phyloP scores from a whole-genome alignment of 1,140 invertebrate species.

The Andricus grossulariae region DNA sequence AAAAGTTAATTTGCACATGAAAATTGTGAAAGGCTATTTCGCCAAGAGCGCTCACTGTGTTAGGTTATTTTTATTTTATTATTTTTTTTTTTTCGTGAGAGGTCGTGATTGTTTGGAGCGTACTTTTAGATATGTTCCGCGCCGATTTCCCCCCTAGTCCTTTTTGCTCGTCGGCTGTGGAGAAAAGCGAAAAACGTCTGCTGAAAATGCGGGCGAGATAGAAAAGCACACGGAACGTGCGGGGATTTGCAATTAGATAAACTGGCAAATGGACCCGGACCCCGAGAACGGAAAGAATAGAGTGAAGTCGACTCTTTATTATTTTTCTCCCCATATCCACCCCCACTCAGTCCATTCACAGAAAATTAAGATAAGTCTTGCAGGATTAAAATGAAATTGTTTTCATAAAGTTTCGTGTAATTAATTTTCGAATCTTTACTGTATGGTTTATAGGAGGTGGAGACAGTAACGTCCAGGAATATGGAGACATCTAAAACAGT shows the following conservation, averaged over 20 bases:
- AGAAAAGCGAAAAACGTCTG: conserved; percentile 24
- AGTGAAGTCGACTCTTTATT: conserved; percentile 8
- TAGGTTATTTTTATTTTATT: too few relatives aligned
- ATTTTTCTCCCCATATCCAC: background rate
- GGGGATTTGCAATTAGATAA: conserved; percentile 30
- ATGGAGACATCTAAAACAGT: too few relatives aligned
- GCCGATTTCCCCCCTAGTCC: conserved; percentile 3
- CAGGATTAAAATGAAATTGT: background rate
- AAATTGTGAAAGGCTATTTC: too few relatives aligned
- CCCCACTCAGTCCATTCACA: background rate
- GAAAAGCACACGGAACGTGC: conserved; percentile 14
- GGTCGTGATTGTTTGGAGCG: conserved; percentile 23
- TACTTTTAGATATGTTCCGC: conserved; percentile 20
- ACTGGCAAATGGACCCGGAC: conserved; percentile 28
- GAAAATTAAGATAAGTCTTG: background rate
- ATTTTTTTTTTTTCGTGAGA: background rate
- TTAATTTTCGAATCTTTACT: background rate
- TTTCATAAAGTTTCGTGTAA: background rate
- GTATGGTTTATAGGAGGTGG: background rate
- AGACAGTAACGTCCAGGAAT: too few relatives aligned
- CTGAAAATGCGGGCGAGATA: conserved; percentile 24
- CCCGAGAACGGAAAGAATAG: background rate
- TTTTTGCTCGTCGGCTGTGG: conserved; percentile 1
- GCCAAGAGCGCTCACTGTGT: too few relatives aligned
- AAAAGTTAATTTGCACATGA: too few relatives aligned